phyloP scores from a whole-genome alignment of 2,888 invertebrate species.

The Leptinotarsa haldemani region DNA sequence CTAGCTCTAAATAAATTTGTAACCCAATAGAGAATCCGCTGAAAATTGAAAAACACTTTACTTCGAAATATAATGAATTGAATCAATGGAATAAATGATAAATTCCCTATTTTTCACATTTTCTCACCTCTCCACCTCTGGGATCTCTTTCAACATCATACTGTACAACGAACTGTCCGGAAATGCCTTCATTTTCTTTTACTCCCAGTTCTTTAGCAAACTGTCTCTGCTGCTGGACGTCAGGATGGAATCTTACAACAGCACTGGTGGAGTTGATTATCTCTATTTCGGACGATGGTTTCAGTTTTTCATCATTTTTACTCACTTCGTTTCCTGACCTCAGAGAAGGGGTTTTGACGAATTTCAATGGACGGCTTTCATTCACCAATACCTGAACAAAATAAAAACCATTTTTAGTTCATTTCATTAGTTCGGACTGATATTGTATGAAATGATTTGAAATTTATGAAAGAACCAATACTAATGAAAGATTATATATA shows the following conservation, averaged over 20 bases:
- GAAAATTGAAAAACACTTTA: too few relatives aligned
- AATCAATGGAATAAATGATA: too few relatives aligned
- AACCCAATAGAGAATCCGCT: too few relatives aligned
- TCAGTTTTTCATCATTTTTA: slow-evolving; percentile 63
- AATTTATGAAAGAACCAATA: too few relatives aligned
- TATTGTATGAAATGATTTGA: too few relatives aligned
- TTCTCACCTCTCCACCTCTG: slow-evolving; percentile 70
- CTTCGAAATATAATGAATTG: too few relatives aligned
- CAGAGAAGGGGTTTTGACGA: slow-evolving; percentile 42
- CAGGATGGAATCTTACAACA: slow-evolving; percentile 70
- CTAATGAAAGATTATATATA: too few relatives aligned
- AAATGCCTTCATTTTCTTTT: slow-evolving; percentile 66
- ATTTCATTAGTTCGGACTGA: too few relatives aligned
- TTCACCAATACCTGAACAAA: slow-evolving; percentile 71
- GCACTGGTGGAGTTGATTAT: slow-evolving; percentile 53
- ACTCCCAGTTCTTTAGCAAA: slow-evolving; percentile 62
- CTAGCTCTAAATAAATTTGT: too few relatives aligned
- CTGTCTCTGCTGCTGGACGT: slow-evolving; percentile 70
- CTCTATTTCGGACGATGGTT: slow-evolving; percentile 57
- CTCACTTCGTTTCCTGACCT: slow-evolving; percentile 41
- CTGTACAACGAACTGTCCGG: slow-evolving; percentile 77
- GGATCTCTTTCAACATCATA: slow-evolving; percentile 75
- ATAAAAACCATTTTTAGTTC: too few relatives aligned
- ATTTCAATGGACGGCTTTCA: slow-evolving; percentile 71
- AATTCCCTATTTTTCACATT: neutral